A percentile compares a stretch with the other conserved stretches of the same genome.
phyloP scores from a whole-genome alignment of 2,113 vertebrate species.

The Athene cunicularia region DNA sequence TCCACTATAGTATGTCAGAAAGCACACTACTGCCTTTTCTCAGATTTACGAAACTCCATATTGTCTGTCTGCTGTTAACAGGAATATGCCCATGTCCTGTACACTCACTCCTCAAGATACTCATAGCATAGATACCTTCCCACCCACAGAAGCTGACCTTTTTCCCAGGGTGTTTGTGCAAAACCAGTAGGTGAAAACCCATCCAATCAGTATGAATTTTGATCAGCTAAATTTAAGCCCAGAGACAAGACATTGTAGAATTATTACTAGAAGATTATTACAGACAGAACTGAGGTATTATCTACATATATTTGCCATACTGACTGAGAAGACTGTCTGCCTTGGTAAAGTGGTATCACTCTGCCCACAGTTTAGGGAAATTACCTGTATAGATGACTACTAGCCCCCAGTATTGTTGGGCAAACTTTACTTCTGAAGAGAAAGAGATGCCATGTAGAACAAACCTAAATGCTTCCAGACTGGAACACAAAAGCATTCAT shows the following conservation, averaged over 20 bases:
- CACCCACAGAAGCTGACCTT: accelerated
- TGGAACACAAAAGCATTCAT: background rate
- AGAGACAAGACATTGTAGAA: background rate
- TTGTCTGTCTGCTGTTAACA: background rate
- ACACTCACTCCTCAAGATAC: background rate
- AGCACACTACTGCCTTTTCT: background rate
- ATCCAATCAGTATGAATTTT: background rate
- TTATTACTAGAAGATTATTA: background rate
- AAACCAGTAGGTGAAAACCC: background rate
- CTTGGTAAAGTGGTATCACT: background rate
- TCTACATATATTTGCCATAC: background rate
- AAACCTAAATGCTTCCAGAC: background rate
- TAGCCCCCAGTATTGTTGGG: accelerated
- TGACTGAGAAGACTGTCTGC: background rate
- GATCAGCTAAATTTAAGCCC: background rate
- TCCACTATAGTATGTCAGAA: background rate
- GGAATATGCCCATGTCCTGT: background rate
- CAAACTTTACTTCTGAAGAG: background rate
- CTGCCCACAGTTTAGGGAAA: background rate
- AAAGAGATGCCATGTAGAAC: background rate
- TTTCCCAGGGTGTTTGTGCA: background rate
- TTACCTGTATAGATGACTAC: background rate
- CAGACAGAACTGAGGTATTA: background rate
- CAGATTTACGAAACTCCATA: background rate
- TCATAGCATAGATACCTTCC: background rate